Evolutionary conservation across 2,797 vertebrate genomes (phyloP), one percentile per base, ranked within the genome.

Genomic region (Discoglossus pictus): DNA sequence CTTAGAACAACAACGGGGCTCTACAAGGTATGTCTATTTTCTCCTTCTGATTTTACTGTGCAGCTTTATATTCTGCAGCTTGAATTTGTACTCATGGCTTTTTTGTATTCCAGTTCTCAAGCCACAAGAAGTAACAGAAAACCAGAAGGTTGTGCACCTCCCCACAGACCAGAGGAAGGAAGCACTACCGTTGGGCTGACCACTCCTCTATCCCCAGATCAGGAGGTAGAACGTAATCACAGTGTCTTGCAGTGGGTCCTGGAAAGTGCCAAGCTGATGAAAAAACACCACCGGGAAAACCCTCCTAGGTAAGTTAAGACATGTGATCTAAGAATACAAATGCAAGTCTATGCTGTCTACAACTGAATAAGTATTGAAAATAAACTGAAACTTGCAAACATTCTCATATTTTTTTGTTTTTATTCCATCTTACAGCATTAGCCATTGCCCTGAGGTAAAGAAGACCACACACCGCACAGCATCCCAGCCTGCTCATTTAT

Each of bases 161-260:
- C 53, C 16, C 20, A 59, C 23, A 56, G 50, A 36, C 4, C 13
- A 10, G 68, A 71, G 2, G 68, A 71, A 27, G 68, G 27, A 38
- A 13, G 6, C 3, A 24, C 61, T 11, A 1, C 61, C 2, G n/a
- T 34, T 36, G 35, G 25, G 1, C 18, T 65, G 15, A 71, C 68
- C 2, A 71, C 61, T 2, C 61, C 68, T 27, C 61, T 71, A 16
- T 64, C 68, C 4, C 5, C 53, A 18, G 68, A 71, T 21, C 68
- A 71, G 35, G 68, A 71, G 52, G 46, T 59, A 12, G 68, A 71
- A 34, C 61, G 68, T 21, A 71, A 38, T 34, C 61, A 71, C 12
- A 71, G 68, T 52, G 68, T 71, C 24, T 46, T 71, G 21, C 68
- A 71, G 10, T 71, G 68, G 68, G 68, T 71, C 20, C 24, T 71